These are phyloP conservation scores for Scomberomorus guttatus DNA, from an alignment of 2,797 vertebrate genomes.

Conservation along the genomic window DNA sequence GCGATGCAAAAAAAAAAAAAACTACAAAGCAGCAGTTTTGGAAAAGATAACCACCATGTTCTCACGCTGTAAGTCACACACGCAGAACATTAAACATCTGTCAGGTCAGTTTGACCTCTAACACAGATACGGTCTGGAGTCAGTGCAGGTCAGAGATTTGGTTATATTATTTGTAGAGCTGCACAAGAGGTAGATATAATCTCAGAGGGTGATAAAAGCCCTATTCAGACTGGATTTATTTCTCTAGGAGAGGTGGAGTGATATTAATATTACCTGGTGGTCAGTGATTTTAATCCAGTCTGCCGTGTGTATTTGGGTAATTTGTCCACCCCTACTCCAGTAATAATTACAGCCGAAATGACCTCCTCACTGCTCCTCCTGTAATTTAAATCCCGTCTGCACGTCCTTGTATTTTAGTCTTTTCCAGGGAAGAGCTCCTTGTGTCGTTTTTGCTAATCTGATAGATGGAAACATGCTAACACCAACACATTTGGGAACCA, in stretches of 20 bases:
- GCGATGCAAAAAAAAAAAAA: slow-evolving; percentile 8
- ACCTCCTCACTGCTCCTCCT: neutral
- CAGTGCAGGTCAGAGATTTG: neutral
- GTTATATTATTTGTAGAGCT: neutral
- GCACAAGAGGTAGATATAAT: neutral
- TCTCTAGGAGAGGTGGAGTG: too few species aligned
- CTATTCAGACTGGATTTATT: neutral
- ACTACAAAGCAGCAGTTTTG: slow-evolving; percentile 29
- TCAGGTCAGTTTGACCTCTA: slow-evolving; percentile 20
- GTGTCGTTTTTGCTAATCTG: neutral
- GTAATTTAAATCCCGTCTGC: neutral
- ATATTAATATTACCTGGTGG: too few species aligned
- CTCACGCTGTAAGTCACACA: slow-evolving; percentile 42
- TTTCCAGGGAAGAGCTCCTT: too few species aligned
- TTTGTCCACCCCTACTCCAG: too few species aligned
- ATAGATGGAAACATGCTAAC: neutral
- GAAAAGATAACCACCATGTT: slow-evolving; percentile 49
- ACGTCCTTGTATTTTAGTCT: too few species aligned
- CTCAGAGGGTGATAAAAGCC: neutral
- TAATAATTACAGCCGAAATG: neutral
- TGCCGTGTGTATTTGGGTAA: too few species aligned
- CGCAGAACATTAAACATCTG: slow-evolving; percentile 1
- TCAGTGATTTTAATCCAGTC: too few species aligned
- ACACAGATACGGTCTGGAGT: neutral
- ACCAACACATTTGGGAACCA: neutral